Percentiles rank a stretch among this genome's conserved stretches.
Conservation (phyloP, 2,888 invertebrate species). For the Oxycera nigricornis region DNA sequence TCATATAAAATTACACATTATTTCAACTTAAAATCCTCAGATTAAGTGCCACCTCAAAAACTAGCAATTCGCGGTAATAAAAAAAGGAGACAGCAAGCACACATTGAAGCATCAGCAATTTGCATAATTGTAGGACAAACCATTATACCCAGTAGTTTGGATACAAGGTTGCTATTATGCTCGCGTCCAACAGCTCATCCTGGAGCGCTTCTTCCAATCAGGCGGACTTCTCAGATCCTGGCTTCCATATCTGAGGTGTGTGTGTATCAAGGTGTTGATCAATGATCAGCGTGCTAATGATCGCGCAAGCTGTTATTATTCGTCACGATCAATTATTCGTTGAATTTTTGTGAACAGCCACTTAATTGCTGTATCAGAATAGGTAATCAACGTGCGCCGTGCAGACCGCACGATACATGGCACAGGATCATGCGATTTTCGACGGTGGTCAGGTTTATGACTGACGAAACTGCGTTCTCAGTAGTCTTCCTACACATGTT, state of each 20-base stretch:
- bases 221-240: neutral
- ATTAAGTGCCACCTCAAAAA: slow-evolving; percentile 9
- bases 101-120: slow-evolving; percentile 8
- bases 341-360: slow-evolving; percentile 11
- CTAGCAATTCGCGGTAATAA: slow-evolving; percentile 9
- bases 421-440: neutral
- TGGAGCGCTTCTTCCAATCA: neutral
- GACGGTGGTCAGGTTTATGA: slow-evolving; percentile 26
- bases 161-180: neutral
- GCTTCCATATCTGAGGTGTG: neutral
- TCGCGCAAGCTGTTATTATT: slow-evolving; percentile 24
- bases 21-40: neutral
- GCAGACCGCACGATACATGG: neutral
- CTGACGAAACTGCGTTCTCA: neutral
- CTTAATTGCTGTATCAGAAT: slow-evolving; percentile 10
- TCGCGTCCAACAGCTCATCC: neutral
- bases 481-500: slow-evolving; percentile 19
- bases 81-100: neutral
- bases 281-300: slow-evolving; percentile 34
- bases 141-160: neutral
- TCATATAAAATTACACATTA: slow-evolving; percentile 28
- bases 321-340: slow-evolving; percentile 32
- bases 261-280: slow-evolving; percentile 36
- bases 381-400: neutral
- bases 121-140: slow-evolving; percentile 5